Evolutionary conservation across 2,113 vertebrate genomes (phyloP).

Genomic region (Caloenas nicobarica): DNA sequence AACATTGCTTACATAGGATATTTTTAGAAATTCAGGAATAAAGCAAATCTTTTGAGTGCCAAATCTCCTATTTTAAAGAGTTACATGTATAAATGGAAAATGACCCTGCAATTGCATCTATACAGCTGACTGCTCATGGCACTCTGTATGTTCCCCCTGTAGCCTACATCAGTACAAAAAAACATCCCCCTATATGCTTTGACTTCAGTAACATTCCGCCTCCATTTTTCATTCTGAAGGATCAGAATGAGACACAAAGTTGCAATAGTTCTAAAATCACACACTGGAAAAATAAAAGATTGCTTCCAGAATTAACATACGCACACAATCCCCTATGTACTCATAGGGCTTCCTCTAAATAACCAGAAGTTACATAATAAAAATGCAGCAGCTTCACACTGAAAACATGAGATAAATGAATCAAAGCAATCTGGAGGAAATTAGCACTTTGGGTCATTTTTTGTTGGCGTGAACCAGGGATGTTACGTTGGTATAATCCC

Average conservation of each 20-base stretch:
- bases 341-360: neutral
- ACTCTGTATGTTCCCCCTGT: neutral
- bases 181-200: neutral
- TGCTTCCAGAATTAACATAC: neutral
- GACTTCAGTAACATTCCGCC: neutral
- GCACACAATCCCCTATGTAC: neutral
- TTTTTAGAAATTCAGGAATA: slow-evolving; percentile 17
- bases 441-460: neutral
- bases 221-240: neutral
- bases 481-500: neutral
- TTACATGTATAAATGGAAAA: neutral
- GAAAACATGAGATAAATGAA: neutral
- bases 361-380: neutral
- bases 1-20: neutral
- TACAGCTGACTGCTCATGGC: neutral
- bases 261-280: neutral
- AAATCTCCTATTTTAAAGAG: neutral
- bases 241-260: neutral
- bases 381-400: neutral
- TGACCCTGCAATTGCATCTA: neutral
- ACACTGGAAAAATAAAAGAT: neutral
- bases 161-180: neutral
- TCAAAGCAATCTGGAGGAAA: neutral
- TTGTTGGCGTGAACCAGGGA: neutral
- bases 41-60: neutral